Evolutionary conservation across 64 coral and sea anemone species (phyloP), one percentile per base, ranked within the genome.

Genomic region (Catalaphyllia jardinei): DNA sequence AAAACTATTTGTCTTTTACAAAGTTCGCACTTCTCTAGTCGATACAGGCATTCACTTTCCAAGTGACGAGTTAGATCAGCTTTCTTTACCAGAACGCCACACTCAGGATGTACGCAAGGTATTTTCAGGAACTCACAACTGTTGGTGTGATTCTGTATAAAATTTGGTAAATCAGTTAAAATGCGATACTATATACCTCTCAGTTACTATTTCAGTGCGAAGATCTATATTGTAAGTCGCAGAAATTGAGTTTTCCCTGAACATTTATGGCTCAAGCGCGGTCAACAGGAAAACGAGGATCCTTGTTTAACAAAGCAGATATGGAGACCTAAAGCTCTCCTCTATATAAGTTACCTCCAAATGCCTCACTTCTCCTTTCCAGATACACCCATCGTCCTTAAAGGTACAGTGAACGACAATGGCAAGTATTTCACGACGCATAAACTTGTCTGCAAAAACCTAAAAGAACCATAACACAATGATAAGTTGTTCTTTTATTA

Each of bases 381-480:
- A 82, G 2, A 29, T 33, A 10, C 79, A 82, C 55, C 79, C 79
- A 17, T 82, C 79, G 8, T 63, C 79, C 79, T 22, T 62, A 30
- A 38, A 64, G 19, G 27, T 82, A 16, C 79, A 82, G 55, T 64
- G 57, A 35, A 82, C 60, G 17, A 63, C 30, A 17, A 63, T 54
- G 8, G 57, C 15, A 28, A 63, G 79, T 63, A 82, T 30, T 42
- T 82, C 79, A 1, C 79, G 79, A 7, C 60, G 57, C 79, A 63
- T 82, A 63, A 62, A 63, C 16, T 62, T 82, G 31, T 82, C 79
- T 2, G 77, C 25, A 52, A 79, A 79, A 60, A 79, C 77, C 55
- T 82, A 52, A 12, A n/a, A 78, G 28, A 1, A 57, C 2, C 15
- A 46, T 57, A 15, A 14, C 31, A 75, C 12, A 39, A 14, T 46